Base-by-base conservation (phyloP, 2,797 vertebrate species). In the Cossypha heuglini region DNA sequence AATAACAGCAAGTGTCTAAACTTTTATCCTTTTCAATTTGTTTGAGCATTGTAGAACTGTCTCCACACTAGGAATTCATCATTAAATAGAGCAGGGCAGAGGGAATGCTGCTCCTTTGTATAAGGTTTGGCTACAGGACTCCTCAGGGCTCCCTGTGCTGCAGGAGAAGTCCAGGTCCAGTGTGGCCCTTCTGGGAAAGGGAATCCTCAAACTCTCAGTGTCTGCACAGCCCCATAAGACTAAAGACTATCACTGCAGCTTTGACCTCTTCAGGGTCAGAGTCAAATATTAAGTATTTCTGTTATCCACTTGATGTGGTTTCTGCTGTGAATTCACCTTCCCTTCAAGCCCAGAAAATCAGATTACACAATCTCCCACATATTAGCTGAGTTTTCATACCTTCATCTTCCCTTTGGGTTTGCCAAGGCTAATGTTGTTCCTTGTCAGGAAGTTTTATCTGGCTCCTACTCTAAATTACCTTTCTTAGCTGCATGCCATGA, bases 371-470 rank as follows among this genome's bases (percentile, higher is more conserved):
- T 61, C 68, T 86, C 42, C 63, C 72, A 80, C 54, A 33, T 83
- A 91, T n/a, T 86, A 67, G 69, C 69, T 74, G 54, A 64, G 46
- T 64, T 94, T 96, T 90, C n/a, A 20, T 85, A 46, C 86, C 86
- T 74, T 80, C 12, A 6, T 49, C 68, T 95, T 94, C 59, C 71
- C 57, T 81, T 84, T 61, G 57, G 38, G n/a, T 43, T 76, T 86
- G 69, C 75, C 75, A 77, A 86, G 58, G 51, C 68, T 88, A 69
- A 72, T 64, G 31, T 72, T 93, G 62, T 88, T 94, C 46, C 87
- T 77, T 86, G 75, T 85, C 91, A 91, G 76, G 58, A 93, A 91
- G 69, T 91, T 96, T 94, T 90, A 74, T 92, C 75, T 83, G 43
- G 37, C 62, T 93, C 51, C 75, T 95, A 48, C 33, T 64, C 75